Conservation (phyloP, 2,888 invertebrate genomes). For the Hypsopygia costalis region DNA sequence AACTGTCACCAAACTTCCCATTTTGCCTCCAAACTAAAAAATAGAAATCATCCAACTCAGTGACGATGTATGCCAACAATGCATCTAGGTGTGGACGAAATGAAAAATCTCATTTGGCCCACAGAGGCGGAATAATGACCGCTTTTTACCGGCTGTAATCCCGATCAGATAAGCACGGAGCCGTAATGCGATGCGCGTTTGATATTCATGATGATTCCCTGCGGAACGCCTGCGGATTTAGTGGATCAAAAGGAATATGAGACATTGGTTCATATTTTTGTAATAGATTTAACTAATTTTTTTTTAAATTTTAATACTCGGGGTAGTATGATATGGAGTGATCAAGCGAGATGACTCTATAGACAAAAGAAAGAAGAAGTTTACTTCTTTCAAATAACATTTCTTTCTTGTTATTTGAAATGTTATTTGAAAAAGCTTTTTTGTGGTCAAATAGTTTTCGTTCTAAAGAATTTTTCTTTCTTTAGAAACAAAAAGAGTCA, state of each 20-base stretch:
- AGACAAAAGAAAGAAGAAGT: no score
- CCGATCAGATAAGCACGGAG: slow-evolving; percentile 65
- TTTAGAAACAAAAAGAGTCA: no score
- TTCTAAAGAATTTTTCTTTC: no score
- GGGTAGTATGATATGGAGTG: no score
- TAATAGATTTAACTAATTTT: no score
- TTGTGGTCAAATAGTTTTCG: no score
- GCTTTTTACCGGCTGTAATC: slow-evolving; percentile 74
- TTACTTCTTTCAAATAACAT: no score
- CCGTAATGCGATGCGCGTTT: slow-evolving; percentile 62
- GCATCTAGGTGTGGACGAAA: slow-evolving; percentile 64
- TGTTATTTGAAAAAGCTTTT: no score
- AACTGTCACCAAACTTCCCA: slow-evolving; percentile 2
- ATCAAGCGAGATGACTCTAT: no score
- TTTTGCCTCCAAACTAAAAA: slow-evolving; percentile 15
- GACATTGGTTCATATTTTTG: neutral
- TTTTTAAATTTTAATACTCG: no score
- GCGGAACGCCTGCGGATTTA: slow-evolving; percentile 37
- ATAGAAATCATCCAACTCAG: slow-evolving; percentile 42
- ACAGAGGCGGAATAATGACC: slow-evolving; percentile 73
- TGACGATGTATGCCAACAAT: slow-evolving; percentile 52
- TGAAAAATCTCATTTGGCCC: slow-evolving; percentile 66
- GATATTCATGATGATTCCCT: slow-evolving; percentile 69
- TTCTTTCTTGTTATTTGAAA: no score
- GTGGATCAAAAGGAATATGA: slow-evolving; percentile 28